Conservation (phyloP, 2,797 vertebrate genomes). For the Mormyrus hasselquistii region DNA sequence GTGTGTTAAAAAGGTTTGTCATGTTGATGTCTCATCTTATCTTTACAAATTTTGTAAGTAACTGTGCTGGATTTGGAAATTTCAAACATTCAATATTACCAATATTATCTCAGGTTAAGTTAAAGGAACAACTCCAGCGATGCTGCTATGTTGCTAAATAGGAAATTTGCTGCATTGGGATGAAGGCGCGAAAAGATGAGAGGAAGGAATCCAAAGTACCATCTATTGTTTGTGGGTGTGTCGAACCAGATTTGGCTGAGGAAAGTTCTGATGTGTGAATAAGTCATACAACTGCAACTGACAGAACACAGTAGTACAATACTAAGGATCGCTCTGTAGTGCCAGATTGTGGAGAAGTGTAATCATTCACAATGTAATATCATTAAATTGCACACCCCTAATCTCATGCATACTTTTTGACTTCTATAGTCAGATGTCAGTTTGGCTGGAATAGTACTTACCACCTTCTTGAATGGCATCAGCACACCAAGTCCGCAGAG, state of each 20-base stretch:
- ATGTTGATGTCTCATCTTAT: not conserved
- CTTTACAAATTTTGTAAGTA: not conserved
- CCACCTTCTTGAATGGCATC: not conserved
- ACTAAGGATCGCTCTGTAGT: not conserved
- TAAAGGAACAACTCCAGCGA: not conserved
- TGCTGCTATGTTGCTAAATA: not conserved
- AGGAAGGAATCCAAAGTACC: not conserved
- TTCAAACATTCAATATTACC: not conserved
- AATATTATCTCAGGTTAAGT: not conserved
- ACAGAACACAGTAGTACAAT: not conserved
- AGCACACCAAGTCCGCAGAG: not conserved
- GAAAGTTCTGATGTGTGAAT: not conserved
- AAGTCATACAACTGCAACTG: not conserved
- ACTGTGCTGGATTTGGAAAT: not conserved
- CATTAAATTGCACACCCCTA: not conserved
- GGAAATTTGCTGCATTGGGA: not conserved
- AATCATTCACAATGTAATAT: not conserved
- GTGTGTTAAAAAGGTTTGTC: not conserved
- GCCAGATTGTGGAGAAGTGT: not conserved
- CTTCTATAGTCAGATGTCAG: slow-evolving; percentile 1
- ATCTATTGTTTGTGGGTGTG: not conserved
- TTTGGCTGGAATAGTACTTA: not conserved
- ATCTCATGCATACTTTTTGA: not conserved
- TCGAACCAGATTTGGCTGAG: not conserved
- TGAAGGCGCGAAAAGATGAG: not conserved